Percentiles rank a stretch among this genome's conserved stretches.
These are phyloP conservation scores for Dunckerocampus dactyliophorus DNA, from an alignment of 2,113 vertebrate genomes.

Conservation along the genomic window DNA sequence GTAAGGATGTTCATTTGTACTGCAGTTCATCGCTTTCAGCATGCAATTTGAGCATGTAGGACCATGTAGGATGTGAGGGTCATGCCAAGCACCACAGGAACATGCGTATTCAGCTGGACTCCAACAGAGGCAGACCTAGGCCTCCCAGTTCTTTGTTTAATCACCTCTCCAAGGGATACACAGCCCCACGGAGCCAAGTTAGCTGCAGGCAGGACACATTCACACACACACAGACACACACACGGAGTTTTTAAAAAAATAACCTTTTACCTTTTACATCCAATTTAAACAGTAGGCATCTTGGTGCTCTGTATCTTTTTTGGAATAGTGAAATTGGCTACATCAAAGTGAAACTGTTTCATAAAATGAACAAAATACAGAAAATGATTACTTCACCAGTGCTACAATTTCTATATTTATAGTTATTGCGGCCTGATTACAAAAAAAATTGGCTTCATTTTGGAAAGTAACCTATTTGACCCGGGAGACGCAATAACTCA, in stretches of 20 bases:
- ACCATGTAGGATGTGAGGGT: conserved; percentile 14
- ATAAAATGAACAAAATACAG: background rate
- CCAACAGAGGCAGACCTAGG: conserved; percentile 34
- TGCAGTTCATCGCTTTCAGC: background rate
- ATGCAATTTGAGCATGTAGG: conserved; percentile 17
- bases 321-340: background rate
- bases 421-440: background rate
- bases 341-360: background rate
- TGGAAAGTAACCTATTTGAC: background rate
- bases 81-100: conserved; percentile 28
- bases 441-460: background rate
- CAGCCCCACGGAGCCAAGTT: conserved; percentile 31
- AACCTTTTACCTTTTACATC: conserved; percentile 2
- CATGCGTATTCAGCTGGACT: conserved; percentile 27
- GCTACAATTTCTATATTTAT: background rate
- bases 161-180: conserved; percentile 44
- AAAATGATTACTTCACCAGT: background rate
- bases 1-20: background rate
- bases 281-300: background rate
- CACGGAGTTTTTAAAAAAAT: conserved; percentile 2
- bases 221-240: conserved; percentile 1
- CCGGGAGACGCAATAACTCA: background rate
- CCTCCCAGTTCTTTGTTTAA: conserved; percentile 45
- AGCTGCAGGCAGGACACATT: conserved; percentile 29
- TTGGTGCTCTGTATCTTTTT: background rate